These are phyloP conservation scores for Chelonus formosanus DNA, from an alignment of 2,888 invertebrate genomes.

Conservation along the genomic window DNA sequence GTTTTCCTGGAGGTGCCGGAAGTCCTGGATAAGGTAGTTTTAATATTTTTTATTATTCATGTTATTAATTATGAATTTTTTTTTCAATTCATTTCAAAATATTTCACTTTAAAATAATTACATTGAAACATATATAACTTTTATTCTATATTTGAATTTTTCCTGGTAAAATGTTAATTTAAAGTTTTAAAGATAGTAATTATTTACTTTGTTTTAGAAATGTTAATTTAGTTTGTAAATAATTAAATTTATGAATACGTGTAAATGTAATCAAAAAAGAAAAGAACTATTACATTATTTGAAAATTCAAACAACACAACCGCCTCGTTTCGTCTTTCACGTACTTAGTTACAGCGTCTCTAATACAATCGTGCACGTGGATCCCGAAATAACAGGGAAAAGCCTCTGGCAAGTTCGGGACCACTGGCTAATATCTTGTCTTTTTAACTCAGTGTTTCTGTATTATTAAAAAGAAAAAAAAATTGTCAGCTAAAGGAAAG, in stretches of 20 bases:
- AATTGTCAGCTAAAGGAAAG: neutral
- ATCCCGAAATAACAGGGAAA: conserved; percentile 59
- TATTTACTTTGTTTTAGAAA: too few relatives aligned
- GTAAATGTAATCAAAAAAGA: neutral
- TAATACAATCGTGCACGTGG: conserved; percentile 59
- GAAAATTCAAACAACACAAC: conserved; percentile 10
- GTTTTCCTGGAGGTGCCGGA: conserved; percentile 83
- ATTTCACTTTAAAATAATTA: too few relatives aligned
- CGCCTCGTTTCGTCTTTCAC: conserved; percentile 13
- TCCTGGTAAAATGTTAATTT: too few relatives aligned
- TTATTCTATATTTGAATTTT: too few relatives aligned
- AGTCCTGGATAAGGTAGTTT: conserved; percentile 69
- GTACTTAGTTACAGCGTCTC: conserved; percentile 35
- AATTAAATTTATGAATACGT: too few relatives aligned
- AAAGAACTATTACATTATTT: neutral
- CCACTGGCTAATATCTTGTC: conserved; percentile 41
- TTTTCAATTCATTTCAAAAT: neutral
- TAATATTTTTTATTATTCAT: neutral
- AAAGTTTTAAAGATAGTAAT: too few relatives aligned
- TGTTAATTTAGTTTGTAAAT: too few relatives aligned
- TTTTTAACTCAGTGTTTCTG: conserved; percentile 1
- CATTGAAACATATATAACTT: too few relatives aligned
- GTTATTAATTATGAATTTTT: neutral
- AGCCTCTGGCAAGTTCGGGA: conserved; percentile 55
- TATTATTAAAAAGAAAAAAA: conserved; percentile 7